These are phyloP conservation scores for Tauraco erythrolophus DNA, from an alignment of 2,113 vertebrate species.

Conservation along the genomic window DNA sequence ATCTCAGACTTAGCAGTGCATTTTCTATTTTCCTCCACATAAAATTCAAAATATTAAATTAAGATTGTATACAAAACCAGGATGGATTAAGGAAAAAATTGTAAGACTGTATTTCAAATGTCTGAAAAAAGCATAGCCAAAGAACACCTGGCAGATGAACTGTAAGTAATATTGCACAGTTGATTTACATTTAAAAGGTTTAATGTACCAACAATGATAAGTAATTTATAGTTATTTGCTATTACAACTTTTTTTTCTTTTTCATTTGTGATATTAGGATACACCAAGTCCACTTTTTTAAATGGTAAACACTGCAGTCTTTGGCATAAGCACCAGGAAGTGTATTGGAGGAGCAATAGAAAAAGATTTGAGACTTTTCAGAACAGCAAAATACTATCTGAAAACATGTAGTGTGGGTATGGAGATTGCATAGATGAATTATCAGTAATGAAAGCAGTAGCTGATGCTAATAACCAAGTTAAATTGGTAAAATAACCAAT, in stretches of 20 bases:
- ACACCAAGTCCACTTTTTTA: background rate
- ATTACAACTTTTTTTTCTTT: background rate
- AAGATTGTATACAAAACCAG: background rate
- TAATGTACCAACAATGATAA: background rate
- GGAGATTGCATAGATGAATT: background rate
- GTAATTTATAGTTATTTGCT: background rate
- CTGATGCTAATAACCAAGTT: conserved; percentile 14
- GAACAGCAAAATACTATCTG: background rate
- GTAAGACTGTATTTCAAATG: background rate
- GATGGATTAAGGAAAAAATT: background rate
- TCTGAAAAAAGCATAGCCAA: background rate
- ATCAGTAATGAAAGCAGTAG: background rate
- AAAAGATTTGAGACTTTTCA: background rate
- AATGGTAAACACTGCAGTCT: background rate
- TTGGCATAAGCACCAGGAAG: background rate
- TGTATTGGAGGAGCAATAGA: background rate
- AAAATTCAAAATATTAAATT: background rate
- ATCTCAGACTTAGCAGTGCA: background rate
- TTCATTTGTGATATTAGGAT: background rate
- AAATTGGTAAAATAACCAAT: conserved; percentile 43
- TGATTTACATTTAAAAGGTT: background rate
- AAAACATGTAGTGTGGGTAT: background rate
- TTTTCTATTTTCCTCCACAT: background rate
- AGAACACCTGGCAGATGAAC: background rate
- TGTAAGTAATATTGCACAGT: background rate